Evolutionary conservation across 2,113 vertebrate genomes (phyloP), one percentile per base, ranked within the genome.

Genomic region (Siniperca chuatsi): DNA sequence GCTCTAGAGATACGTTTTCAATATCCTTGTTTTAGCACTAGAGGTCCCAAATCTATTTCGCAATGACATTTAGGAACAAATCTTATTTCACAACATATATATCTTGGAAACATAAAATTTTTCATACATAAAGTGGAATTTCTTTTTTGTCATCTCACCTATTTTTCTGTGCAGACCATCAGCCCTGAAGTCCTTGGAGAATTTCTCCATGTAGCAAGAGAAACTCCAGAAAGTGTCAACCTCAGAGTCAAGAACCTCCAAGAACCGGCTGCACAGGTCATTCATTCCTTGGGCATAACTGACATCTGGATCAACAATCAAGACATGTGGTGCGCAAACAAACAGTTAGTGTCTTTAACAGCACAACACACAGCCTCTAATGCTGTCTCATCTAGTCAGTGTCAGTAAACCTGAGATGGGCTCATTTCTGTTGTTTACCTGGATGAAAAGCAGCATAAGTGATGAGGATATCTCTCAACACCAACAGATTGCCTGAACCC

Each of bases 261-360:
- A 85, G 87, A 97, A 96, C 1, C 96, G 93, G 83, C 96, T 96
- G 90, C 96, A 96, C 48, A 97, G 90, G 90, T 97, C 96, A 78
- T 96, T 96, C 96, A 97, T 96, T 15, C 96, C 96, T 85, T 97
- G 96, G 52, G 96, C 96, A 57, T 97, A 97, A 73, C 95, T 94
- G 10, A 97, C 96, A 69, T 96, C 96, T 97, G 89, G 25, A 82
- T 66, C 16, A 64, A 78, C 55, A 68, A 44, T 42, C 29, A 58
- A 74, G 37, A 61, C 2, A 78, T 55, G 25, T 6, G 29, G 8
- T 54, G 23, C 10, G 64, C 23, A 70, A 52, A 69, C 4, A 48
- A 67, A 52, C 23, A 75, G 18, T 62, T 12, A 74, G 6, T 35
- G 29, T 23, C n/a, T 73, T n/a, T 69, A 18, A 48, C 6, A 6